These are phyloP conservation scores for Mesodorylaimus sp. DNA, from an alignment of 2,888 invertebrate genomes.

Conservation along the genomic window DNA sequence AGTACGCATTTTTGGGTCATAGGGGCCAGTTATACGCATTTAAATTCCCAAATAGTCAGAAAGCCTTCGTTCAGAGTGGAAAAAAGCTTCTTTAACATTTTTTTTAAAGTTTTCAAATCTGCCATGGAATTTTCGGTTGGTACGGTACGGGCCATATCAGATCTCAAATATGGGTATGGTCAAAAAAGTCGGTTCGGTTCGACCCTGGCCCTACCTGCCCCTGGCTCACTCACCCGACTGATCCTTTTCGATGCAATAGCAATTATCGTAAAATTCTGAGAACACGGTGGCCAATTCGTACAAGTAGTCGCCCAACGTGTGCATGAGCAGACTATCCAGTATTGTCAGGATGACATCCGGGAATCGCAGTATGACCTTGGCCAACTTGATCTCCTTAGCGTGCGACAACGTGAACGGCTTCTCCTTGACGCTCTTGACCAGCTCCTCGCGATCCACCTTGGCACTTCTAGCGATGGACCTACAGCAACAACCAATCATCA, in stretches of 20 bases:
- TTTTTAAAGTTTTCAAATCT: no score
- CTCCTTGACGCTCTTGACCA: conserved; percentile 44
- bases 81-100: no score
- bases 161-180: no score
- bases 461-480: conserved; percentile 37
- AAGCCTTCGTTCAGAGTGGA: no score
- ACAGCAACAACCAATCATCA: conserved; percentile 4
- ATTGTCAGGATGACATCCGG: conserved; percentile 9
- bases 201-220: neutral
- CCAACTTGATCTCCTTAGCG: conserved; percentile 82
- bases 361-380: conserved; percentile 43
- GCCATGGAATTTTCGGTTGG: no score
- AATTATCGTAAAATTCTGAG: conserved; percentile 88
- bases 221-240: conserved; percentile 27
- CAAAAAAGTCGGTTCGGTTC: neutral
- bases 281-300: conserved; percentile 83
- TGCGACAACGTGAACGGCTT: conserved; percentile 49
- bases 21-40: no score
- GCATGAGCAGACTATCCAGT: conserved; percentile 49
- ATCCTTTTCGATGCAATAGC: conserved; percentile 90
- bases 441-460: conserved; percentile 28
- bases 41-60: no score
- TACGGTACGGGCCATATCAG: no score
- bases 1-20: no score
- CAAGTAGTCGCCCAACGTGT: conserved; percentile 77